Percentiles rank a stretch among this genome's conserved stretches.
Evolutionary conservation across 2,113 vertebrate genomes (phyloP).

Genomic region (Synchiropus splendidus): DNA sequence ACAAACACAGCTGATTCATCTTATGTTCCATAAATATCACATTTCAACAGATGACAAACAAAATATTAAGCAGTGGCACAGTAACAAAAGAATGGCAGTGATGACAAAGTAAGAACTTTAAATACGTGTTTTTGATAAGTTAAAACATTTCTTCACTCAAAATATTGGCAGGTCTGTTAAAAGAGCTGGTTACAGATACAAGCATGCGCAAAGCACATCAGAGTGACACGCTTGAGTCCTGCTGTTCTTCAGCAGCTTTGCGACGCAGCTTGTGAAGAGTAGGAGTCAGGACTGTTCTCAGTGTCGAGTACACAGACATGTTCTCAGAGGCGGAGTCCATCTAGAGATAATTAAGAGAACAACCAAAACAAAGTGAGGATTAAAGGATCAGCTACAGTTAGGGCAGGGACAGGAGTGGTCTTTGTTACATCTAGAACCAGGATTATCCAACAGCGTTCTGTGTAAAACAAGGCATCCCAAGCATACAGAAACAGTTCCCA

Average conservation of each 20-base stretch:
- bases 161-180: conserved; percentile 3
- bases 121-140: conserved; percentile 22
- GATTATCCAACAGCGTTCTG: no score
- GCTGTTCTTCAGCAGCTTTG: conserved; percentile 51
- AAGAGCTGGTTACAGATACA: conserved; percentile 14
- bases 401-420: not conserved
- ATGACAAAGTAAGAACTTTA: conserved; percentile 9
- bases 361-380: not conserved
- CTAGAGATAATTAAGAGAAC: conserved; percentile 51
- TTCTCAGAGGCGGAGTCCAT: conserved; percentile 68
- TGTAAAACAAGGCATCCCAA: no score
- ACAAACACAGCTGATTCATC: no score
- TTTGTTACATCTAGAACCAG: no score
- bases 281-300: conserved; percentile 78
- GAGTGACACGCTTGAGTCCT: conserved; percentile 11
- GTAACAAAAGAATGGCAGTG: no score
- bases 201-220: conserved; percentile 18
- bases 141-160: conserved; percentile 7
- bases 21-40: no score
- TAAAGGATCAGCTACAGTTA: not conserved
- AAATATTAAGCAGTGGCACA: no score
- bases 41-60: no score
- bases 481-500: not conserved
- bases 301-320: conserved; percentile 62
- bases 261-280: conserved; percentile 72